Conservation (phyloP, 2,888 invertebrate species). For the Zhuqinia jingwanae region DNA sequence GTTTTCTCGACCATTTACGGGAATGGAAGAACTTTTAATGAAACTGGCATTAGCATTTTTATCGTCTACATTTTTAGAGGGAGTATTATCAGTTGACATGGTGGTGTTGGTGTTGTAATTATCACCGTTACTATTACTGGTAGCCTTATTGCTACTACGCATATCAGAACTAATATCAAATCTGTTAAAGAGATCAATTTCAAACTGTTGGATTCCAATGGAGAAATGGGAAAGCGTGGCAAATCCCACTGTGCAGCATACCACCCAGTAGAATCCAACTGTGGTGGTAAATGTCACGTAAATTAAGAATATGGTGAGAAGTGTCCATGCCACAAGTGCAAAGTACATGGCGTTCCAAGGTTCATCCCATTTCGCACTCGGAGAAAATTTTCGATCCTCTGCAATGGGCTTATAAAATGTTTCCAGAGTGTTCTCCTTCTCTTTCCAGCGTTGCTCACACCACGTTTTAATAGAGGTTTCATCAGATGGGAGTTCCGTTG, state of each 20-base stretch:
- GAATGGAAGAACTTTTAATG: constrained; percentile 6
- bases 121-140: neutral
- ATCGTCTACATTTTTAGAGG: too few relatives aligned
- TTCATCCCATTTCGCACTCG: constrained; percentile 68
- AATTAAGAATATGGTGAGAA: constrained; percentile 83
- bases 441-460: constrained; percentile 86
- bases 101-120: neutral
- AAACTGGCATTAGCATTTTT: neutral
- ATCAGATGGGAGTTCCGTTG: constrained; percentile 84
- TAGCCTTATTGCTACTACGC: neutral
- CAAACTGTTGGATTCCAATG: constrained; percentile 85
- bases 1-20: constrained; percentile 19
- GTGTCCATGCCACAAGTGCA: constrained; percentile 86
- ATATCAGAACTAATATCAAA: constrained; percentile 56
- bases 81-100: too few relatives aligned
- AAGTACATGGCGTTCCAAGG: constrained; percentile 81
- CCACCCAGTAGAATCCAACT: constrained; percentile 83
- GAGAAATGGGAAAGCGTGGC: constrained; percentile 83
- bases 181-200: constrained; percentile 80
- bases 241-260: constrained; percentile 83
- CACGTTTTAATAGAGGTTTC: constrained; percentile 84
- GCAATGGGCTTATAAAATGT: constrained; percentile 83
- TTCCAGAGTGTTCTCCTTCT: constrained; percentile 85
- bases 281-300: constrained; percentile 81
- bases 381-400: constrained; percentile 51